Evolutionary conservation across 2,888 invertebrate species (phyloP).

Genomic region (Timandra comae): DNA sequence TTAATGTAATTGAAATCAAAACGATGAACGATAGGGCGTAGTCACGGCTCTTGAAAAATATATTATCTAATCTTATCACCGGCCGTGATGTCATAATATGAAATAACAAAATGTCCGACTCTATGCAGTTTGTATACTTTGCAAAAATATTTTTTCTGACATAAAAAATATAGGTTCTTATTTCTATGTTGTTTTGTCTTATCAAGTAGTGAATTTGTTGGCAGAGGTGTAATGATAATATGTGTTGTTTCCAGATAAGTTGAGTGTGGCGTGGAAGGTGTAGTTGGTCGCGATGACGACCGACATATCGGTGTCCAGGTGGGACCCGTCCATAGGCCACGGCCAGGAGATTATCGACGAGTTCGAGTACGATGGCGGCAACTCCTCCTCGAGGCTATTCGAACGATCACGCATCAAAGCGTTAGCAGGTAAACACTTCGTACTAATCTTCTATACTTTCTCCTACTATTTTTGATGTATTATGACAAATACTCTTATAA

Average conservation of each 20-base stretch:
- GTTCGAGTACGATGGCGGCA: conserved; percentile 99
- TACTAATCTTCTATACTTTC: no score
- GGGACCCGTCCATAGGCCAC: conserved; percentile 92
- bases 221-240: not conserved
- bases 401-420: conserved; percentile 99
- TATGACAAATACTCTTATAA: no score
- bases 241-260: conserved; percentile 44
- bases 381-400: conserved; percentile 98
- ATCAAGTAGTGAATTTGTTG: not conserved
- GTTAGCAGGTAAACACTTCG: conserved; percentile 93
- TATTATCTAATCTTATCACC: conserved; percentile 60
- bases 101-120: conserved; percentile 36
- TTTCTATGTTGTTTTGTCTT: no score
- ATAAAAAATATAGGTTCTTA: no score
- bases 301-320: conserved; percentile 97
- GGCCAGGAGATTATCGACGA: conserved; percentile 97
- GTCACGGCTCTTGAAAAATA: conserved; percentile 36
- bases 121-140: conserved; percentile 29
- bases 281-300: conserved; percentile 88
- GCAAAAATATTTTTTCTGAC: conserved; percentile 10
- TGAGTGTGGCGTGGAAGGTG: conserved; percentile 67
- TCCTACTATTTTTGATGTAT: no score
- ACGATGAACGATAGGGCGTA: conserved; percentile 34
- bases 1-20: conserved; percentile 20
- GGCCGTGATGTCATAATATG: conserved; percentile 52